Base-by-base conservation (phyloP, 2,797 vertebrate species). In the Etheostoma perlongum region DNA sequence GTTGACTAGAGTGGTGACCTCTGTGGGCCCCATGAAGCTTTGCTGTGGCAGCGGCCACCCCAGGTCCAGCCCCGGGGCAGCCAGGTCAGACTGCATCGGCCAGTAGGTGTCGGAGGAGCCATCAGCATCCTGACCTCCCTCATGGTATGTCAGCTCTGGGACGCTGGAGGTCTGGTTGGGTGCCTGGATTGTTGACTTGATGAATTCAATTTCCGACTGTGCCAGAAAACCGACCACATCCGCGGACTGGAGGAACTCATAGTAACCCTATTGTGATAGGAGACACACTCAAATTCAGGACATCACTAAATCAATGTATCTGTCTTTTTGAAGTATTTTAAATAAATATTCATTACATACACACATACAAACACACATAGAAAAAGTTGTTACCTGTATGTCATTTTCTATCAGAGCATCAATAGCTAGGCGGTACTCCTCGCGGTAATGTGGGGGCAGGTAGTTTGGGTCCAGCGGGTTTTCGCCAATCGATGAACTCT, bases 71-170 rank as follows among this genome's bases (percentile, higher is more conserved):
- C 97, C 98, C 0, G 98, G 98, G 5, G 98, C 96, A 0, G 97
- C 97, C 5, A 97, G 89, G 84, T 99, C 98, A 0, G 98, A 99
- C 92, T 99, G 97, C 91, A 98, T 40, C 0, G 98, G 98, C 98
- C 98, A 99, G 89, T 99, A 99, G 33, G 98, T 99, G 81, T 99
- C 98, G 0, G 98, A 99, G 30, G 98, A 99, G 49, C 97, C 97
- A 0, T 98, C 98, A 0, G 65, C 82, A 3, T 94, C 94, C 0
- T 73, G 40, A 12, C 27, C 61, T 72, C 81, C 76, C 0, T 96
- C 93, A 0, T 86, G 79, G 72, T 94, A 96, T 0, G 82, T 85
- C 57, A 95, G 82, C 81, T 98, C 97, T 5, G 84, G 94, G 57
- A 91, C 0, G 57, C 70, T 78, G 0, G 92, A 75, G 51, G 72